Conservation (phyloP, 1,140 invertebrate genomes). For the Polypedilum pembai region DNA sequence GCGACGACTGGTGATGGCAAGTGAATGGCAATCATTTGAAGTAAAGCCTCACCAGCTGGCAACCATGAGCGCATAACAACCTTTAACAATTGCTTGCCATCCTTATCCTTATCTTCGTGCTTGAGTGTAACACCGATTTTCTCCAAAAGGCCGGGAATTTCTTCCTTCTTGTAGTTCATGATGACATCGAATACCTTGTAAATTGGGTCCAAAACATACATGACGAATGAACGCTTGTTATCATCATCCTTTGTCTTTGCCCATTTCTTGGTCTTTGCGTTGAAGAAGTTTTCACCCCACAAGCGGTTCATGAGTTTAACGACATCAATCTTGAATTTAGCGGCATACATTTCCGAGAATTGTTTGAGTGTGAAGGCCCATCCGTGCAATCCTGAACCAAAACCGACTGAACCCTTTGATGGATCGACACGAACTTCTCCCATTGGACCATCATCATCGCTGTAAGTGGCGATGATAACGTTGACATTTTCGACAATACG, state of each 20-base stretch:
- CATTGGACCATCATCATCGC: conserved; percentile 95
- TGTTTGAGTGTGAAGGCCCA: conserved; percentile 99
- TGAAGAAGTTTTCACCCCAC: conserved; percentile 99
- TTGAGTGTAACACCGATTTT: conserved; percentile 90
- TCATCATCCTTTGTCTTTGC: conserved; percentile 79
- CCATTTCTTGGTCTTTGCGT: conserved; percentile 97
- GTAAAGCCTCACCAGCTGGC: conserved; percentile 96
- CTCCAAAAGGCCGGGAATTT: conserved; percentile 73
- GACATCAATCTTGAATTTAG: conserved; percentile 97
- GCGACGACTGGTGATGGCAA: conserved; percentile 97
- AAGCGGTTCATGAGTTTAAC: conserved; percentile 94
- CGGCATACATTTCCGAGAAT: conserved; percentile 97
- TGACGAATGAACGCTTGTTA: conserved; percentile 94
- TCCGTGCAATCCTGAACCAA: conserved; percentile 97
- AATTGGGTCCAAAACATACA: conserved; percentile 98
- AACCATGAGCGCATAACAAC: conserved; percentile 98
- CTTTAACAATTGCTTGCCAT: conserved; percentile 85
- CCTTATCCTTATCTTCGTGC: conserved; percentile 92
- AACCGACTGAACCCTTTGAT: conserved; percentile 96
- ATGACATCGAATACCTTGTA: conserved; percentile 97
- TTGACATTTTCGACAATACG: conserved; percentile 99
- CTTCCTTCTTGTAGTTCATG: conserved; percentile 98
- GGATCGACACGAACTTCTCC: conserved; percentile 96
- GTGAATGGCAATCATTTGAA: conserved; percentile 99
- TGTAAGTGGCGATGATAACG: conserved; percentile 99